Conservation (phyloP, 2,113 vertebrate species). For the Dicaeum eximium region DNA sequence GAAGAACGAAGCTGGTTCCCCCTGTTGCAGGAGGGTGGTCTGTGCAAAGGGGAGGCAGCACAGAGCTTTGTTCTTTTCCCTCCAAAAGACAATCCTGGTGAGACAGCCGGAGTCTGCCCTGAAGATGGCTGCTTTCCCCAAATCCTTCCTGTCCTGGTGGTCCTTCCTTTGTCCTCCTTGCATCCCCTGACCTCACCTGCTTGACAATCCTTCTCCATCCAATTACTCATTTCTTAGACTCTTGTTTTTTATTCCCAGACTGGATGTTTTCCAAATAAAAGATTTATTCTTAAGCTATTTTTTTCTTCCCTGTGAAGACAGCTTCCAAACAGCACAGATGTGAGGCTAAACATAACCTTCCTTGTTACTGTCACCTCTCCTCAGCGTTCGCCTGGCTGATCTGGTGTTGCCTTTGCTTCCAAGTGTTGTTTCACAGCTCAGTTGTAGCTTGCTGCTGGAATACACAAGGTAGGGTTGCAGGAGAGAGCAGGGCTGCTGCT, state of each 20-base stretch:
- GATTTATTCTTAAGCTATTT: conserved; percentile 8
- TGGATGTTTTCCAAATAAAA: conserved; percentile 39
- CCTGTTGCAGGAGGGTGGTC: not conserved
- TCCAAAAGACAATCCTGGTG: not conserved
- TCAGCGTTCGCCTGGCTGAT: not conserved
- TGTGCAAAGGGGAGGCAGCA: not conserved
- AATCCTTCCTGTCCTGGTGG: not conserved
- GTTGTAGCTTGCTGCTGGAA: not conserved
- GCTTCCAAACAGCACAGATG: conserved; percentile 30
- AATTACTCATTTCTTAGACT: not conserved
- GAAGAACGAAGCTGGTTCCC: not conserved
- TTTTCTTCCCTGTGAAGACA: not conserved
- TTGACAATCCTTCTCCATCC: not conserved
- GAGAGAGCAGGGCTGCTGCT: not conserved
- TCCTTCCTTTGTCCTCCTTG: not conserved
- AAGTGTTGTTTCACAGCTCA: conserved; percentile 15
- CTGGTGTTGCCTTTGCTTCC: not conserved
- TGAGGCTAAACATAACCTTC: conserved; percentile 39
- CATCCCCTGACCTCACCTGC: not conserved
- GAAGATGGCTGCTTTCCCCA: not conserved
- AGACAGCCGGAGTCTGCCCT: not conserved
- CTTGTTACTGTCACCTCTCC: conserved; percentile 40
- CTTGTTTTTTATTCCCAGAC: not conserved
- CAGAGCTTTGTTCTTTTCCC: not conserved
- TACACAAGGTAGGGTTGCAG: not conserved